A percentile compares a stretch with the other conserved stretches of the same genome.
Evolutionary conservation across 2,888 invertebrate species (phyloP).

Genomic region (Orthonevra nobilis): DNA sequence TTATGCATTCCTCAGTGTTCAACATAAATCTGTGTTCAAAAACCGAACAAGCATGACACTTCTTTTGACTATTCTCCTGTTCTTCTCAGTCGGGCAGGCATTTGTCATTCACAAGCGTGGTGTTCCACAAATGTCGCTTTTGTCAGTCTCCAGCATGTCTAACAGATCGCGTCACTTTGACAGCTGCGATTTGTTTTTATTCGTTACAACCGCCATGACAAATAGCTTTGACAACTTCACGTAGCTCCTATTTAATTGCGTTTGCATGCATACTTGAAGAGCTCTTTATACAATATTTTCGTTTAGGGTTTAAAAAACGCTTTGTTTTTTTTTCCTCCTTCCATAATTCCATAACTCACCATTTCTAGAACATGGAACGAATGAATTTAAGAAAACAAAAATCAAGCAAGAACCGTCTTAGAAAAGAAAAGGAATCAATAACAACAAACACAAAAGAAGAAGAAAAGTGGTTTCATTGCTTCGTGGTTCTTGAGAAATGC

Average conservation of each 20-base stretch:
- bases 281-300: not conserved
- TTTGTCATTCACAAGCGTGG: too few relatives aligned
- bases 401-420: not conserved
- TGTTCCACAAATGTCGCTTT: too few relatives aligned
- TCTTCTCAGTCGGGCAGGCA: too few relatives aligned
- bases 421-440: conserved; percentile 23
- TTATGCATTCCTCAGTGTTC: too few relatives aligned
- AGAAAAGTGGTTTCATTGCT: not conserved
- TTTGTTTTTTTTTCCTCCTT: conserved; percentile 14
- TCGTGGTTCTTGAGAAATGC: conserved; percentile 16
- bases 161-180: conserved; percentile 27
- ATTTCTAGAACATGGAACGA: conserved; percentile 22
- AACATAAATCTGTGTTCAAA: too few relatives aligned
- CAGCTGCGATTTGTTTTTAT: conserved; percentile 10
- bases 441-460: not conserved
- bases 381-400: conserved; percentile 17
- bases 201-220: conserved; percentile 27
- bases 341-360: conserved; percentile 28
- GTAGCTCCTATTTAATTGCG: not conserved
- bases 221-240: not conserved
- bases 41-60: too few relatives aligned
- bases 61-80: too few relatives aligned
- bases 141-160: too few relatives aligned
- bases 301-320: conserved; percentile 5
- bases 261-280: not conserved